A percentile compares a stretch with the other conserved stretches of the same genome.
Evolutionary conservation across 2,113 vertebrate genomes (phyloP).

Genomic region (Ceratotherium simum): DNA sequence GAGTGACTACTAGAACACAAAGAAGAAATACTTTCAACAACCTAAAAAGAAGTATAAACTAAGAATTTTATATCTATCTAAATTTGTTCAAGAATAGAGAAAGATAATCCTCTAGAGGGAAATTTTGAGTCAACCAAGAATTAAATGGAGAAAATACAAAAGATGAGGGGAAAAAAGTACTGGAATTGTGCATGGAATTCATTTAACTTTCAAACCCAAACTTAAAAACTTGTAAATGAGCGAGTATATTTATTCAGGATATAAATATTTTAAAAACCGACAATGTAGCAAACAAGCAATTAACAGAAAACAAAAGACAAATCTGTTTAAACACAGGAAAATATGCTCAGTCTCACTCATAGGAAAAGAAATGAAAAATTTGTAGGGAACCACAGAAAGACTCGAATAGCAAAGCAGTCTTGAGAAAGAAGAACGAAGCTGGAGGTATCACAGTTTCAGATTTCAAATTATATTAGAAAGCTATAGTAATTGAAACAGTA

Average conservation of each 20-base stretch:
- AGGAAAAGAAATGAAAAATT: background rate
- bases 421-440: background rate
- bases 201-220: background rate
- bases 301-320: background rate
- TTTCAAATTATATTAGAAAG: background rate
- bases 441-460: background rate
- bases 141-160: background rate
- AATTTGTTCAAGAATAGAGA: background rate
- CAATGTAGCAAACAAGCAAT: background rate
- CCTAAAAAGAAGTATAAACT: background rate
- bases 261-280: background rate
- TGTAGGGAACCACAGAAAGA: background rate
- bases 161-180: background rate
- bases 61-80: background rate
- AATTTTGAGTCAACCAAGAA: background rate
- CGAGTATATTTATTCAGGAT: background rate
- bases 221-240: background rate
- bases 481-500: background rate
- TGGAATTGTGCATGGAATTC: background rate
- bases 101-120: conserved; percentile 24
- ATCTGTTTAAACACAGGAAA: background rate
- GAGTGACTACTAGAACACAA: background rate
- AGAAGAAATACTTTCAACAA: background rate
- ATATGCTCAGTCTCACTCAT: background rate
- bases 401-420: background rate